Evolutionary conservation across 2,888 invertebrate species (phyloP).

Genomic region (Cephus spinipes): DNA sequence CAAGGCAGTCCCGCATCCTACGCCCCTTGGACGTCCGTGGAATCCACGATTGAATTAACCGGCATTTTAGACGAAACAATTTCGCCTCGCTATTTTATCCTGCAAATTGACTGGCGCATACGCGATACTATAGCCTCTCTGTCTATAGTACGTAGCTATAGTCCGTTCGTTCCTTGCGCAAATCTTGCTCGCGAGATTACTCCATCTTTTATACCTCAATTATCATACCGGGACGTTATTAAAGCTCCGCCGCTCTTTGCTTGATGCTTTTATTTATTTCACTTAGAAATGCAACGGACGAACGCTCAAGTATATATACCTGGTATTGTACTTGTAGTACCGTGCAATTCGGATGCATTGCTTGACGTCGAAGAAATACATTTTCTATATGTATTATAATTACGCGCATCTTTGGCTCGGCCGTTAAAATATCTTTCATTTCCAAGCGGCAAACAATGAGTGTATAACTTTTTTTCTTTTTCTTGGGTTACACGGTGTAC

Average conservation of each 20-base stretch:
- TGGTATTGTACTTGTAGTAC: not conserved
- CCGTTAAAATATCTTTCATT: not conserved
- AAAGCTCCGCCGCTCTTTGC: slow-evolving; percentile 34
- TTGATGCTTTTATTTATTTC: slow-evolving; percentile 6
- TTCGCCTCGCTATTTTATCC: slow-evolving; percentile 48
- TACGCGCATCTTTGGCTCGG: not conserved
- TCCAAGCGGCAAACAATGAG: not conserved
- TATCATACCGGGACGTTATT: slow-evolving; percentile 53
- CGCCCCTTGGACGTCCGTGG: slow-evolving; percentile 28
- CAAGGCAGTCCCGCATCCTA: not conserved
- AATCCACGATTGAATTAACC: slow-evolving; percentile 50
- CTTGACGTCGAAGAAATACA: not conserved
- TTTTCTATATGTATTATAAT: not conserved
- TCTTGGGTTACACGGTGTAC: not conserved
- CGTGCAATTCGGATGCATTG: not conserved
- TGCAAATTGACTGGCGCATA: slow-evolving; percentile 52
- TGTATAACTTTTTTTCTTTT: not conserved
- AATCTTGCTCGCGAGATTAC: slow-evolving; percentile 43
- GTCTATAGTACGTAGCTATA: slow-evolving; percentile 8
- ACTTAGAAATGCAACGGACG: not conserved
- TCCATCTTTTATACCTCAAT: slow-evolving; percentile 56
- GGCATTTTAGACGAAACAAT: slow-evolving; percentile 54
- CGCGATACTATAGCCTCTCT: slow-evolving; percentile 29
- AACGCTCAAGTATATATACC: not conserved
- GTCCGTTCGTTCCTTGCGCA: slow-evolving; percentile 22